Evolutionary conservation across 1,140 invertebrate genomes (phyloP).

Genomic region (Drosophila bipectinata): DNA sequence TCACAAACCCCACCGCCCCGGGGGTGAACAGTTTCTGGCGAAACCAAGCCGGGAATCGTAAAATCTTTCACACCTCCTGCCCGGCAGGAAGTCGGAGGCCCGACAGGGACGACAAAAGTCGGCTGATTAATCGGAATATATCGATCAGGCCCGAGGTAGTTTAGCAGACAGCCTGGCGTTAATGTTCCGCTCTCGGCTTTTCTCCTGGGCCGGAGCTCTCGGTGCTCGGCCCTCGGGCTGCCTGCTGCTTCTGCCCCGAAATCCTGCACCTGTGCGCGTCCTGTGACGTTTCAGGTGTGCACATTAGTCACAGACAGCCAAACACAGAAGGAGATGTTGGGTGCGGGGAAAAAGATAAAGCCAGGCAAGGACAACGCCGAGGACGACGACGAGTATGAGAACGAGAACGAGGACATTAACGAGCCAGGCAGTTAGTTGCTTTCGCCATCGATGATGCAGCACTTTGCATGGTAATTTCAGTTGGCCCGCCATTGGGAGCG

Average conservation of each 20-base stretch:
- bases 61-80: slow-evolving; percentile 75
- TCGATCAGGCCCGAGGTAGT: slow-evolving; percentile 63
- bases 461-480: slow-evolving; percentile 71
- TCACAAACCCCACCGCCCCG: slow-evolving; percentile 49
- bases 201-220: background rate
- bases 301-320: slow-evolving; percentile 69
- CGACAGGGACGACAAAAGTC: slow-evolving; percentile 56
- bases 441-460: slow-evolving; percentile 58
- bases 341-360: slow-evolving; percentile 25
- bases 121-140: slow-evolving; percentile 77
- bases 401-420: slow-evolving; percentile 69
- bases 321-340: slow-evolving; percentile 17
- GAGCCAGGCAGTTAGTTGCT: slow-evolving; percentile 77
- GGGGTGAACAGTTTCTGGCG: slow-evolving; percentile 62
- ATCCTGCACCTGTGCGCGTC: slow-evolving; percentile 72
- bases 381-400: slow-evolving; percentile 32
- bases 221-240: slow-evolving; percentile 10
- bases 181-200: slow-evolving; percentile 48
- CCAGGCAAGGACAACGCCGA: slow-evolving; percentile 55
- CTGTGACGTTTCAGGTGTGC: slow-evolving; percentile 77
- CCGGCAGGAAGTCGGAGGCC: slow-evolving; percentile 47
- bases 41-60: slow-evolving; percentile 59
- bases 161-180: slow-evolving; percentile 69
- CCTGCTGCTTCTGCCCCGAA: slow-evolving; percentile 30
- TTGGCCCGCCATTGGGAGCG: slow-evolving; percentile 1